phyloP scores from a whole-genome alignment of 2,888 invertebrate species.

The Euzetes globulus region DNA sequence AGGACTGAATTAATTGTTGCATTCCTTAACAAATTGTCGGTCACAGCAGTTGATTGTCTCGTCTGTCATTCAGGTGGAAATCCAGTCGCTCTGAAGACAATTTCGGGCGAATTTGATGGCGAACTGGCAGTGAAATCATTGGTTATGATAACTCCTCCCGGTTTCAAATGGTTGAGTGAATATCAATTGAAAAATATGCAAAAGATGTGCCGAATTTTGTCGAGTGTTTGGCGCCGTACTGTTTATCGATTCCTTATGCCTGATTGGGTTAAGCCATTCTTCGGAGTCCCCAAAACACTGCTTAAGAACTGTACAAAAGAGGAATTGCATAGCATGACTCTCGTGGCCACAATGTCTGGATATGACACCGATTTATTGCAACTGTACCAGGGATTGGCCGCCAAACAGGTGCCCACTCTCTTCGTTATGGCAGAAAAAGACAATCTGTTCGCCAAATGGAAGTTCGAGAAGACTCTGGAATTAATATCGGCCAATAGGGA shows the following conservation, averaged over 20 bases:
- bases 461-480: not conserved
- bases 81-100: not conserved
- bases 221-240: not conserved
- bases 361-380: not conserved
- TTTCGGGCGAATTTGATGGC: not conserved
- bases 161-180: not conserved
- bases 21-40: not conserved
- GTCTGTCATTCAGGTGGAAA: constrained; percentile 15
- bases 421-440: not conserved
- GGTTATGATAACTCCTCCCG: not conserved
- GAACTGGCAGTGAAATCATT: not conserved
- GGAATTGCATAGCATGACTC: not conserved
- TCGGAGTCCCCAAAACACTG: not conserved
- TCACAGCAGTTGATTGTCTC: not conserved
- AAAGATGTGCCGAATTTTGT: not conserved
- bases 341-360: not conserved
- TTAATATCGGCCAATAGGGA: not conserved
- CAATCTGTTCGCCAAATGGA: not conserved
- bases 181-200: not conserved
- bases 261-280: not conserved
- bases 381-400: not conserved
- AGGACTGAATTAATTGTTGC: not conserved
- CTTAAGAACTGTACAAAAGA: constrained; percentile 2
- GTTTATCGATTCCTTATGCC: not conserved
- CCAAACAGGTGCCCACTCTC: not conserved